phyloP scores from a whole-genome alignment of 2,797 vertebrate species.

The Odontamblyopus rebecca region DNA sequence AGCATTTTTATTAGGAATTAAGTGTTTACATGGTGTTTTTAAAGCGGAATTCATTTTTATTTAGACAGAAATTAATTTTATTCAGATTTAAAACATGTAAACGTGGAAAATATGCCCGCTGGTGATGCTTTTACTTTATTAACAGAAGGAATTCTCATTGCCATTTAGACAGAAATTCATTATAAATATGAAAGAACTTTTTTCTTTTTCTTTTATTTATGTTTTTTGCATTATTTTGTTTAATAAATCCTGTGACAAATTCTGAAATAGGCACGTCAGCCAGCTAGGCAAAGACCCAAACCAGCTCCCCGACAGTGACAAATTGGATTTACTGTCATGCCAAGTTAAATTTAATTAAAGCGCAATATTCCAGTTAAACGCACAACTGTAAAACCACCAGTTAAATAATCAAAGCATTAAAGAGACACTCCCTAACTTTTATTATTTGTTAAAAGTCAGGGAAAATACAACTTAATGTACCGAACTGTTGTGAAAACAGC shows the following conservation, averaged over 20 bases:
- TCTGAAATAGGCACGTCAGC: background rate
- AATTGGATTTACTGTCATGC: background rate
- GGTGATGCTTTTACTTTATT: background rate
- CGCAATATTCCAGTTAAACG: background rate
- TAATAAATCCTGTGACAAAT: background rate
- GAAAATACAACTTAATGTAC: too few relatives aligned
- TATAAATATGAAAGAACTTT: background rate
- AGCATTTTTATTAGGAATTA: too few relatives aligned
- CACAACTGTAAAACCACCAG: background rate
- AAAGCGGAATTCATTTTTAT: too few relatives aligned
- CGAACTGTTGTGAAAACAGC: too few relatives aligned
- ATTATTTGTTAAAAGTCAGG: background rate
- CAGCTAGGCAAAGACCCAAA: background rate
- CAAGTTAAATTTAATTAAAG: slow-evolving; percentile 6
- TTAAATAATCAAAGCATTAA: background rate
- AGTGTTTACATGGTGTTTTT: too few relatives aligned
- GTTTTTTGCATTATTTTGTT: background rate
- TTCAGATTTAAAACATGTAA: too few relatives aligned
- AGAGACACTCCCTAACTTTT: background rate
- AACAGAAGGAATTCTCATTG: too few relatives aligned
- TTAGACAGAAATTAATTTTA: too few relatives aligned
- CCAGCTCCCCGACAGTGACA: background rate
- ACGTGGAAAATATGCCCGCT: too few relatives aligned
- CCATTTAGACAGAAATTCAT: background rate
- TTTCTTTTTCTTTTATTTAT: background rate